Conservation (phyloP, 2,113 vertebrate genomes). For the Anguilla rostrata region DNA sequence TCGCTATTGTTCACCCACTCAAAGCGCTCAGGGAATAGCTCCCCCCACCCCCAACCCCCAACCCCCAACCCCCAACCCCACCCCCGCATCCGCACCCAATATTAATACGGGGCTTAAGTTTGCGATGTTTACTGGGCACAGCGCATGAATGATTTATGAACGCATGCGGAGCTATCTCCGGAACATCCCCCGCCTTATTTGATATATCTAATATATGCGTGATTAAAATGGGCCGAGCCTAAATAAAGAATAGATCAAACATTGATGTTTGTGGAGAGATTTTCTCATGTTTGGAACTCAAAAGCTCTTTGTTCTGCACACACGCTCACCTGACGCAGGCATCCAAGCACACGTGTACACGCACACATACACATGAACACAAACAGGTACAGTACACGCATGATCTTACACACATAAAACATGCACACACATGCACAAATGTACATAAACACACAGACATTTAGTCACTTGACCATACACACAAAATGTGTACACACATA, state of each 20-base stretch:
- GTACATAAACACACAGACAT: not conserved
- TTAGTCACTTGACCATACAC: too few species aligned
- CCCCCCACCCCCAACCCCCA: too few species aligned
- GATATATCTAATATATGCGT: not conserved
- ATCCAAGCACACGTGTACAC: too few species aligned
- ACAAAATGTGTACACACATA: too few species aligned
- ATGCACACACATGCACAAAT: not conserved
- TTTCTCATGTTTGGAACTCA: not conserved
- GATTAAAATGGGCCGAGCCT: not conserved
- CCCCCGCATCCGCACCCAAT: not conserved
- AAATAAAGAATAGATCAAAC: not conserved
- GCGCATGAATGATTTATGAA: not conserved
- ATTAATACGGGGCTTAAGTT: not conserved
- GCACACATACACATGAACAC: too few species aligned
- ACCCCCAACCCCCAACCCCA: not conserved
- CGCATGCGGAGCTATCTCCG: not conserved
- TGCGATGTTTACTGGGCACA: not conserved
- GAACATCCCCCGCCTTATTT: not conserved
- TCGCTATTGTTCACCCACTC: not conserved
- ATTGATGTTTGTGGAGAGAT: not conserved
- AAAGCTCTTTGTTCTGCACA: not conserved
- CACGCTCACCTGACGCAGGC: too few species aligned
- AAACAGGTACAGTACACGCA: not conserved
- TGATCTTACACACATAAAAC: too few species aligned
- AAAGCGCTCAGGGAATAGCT: not conserved